Evolutionary conservation across 2,113 vertebrate species (phyloP).

Genomic region (Corvus hawaiiensis): DNA sequence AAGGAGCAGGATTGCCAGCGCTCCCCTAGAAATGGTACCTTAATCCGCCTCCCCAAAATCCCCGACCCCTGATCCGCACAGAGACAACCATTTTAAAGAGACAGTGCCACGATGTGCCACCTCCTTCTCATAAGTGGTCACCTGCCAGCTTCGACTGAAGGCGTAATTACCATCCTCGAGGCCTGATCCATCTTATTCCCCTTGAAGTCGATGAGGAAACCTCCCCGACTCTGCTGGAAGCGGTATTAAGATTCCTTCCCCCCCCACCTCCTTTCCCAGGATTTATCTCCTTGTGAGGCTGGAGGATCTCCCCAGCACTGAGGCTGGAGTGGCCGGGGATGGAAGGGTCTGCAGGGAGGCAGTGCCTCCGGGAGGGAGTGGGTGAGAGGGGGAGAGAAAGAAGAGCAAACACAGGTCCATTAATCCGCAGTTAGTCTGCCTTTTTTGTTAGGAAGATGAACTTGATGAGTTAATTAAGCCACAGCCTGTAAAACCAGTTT

Average conservation of each 20-base stretch:
- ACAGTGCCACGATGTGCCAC: neutral
- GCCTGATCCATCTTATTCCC: constrained; percentile 55
- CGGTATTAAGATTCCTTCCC: neutral
- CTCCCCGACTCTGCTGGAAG: constrained; percentile 23
- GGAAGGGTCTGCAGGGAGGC: constrained; percentile 27
- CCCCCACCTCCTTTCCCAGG: neutral
- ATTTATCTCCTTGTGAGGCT: neutral
- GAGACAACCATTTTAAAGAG: constrained; percentile 52
- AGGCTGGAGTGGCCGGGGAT: neutral
- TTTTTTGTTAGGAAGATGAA: constrained; percentile 84
- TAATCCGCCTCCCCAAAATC: constrained; percentile 56
- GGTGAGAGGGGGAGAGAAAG: constrained; percentile 47
- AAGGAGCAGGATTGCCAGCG: constrained; percentile 46
- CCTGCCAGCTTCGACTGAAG: constrained; percentile 7
- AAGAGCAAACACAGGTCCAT: constrained; percentile 79
- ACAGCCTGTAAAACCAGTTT: constrained; percentile 85
- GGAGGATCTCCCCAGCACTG: neutral
- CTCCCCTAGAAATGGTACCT: constrained; percentile 35
- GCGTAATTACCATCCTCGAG: constrained; percentile 15
- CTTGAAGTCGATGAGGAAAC: constrained; percentile 17
- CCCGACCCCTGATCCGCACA: neutral
- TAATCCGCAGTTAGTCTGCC: constrained; percentile 82
- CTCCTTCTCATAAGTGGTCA: constrained; percentile 35
- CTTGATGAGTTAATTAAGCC: constrained; percentile 88
- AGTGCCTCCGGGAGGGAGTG: constrained; percentile 28